Evolutionary conservation across 2,113 vertebrate species (phyloP), one percentile per base, ranked within the genome.

Genomic region (Ochotona curzoniae): DNA sequence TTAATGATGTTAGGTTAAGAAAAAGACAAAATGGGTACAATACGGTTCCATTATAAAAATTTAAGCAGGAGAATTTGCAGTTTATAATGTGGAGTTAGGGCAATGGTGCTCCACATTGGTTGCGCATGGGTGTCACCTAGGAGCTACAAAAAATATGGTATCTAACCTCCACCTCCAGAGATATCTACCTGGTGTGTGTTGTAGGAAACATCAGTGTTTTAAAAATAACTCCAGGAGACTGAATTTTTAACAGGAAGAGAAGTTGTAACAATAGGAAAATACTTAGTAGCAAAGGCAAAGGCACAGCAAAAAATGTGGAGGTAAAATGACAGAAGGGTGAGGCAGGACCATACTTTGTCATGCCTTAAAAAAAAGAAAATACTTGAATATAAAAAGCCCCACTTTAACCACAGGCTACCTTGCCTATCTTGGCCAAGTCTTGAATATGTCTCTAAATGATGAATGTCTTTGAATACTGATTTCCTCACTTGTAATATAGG

Each of bases 401-500:
- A 26, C 60, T 20, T 26, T 17, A 93, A 21, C 89, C 26, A 2
- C n/a, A 64, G 20, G 0, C n/a, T n/a, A n/a, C n/a, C n/a, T n/a
- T n/a, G n/a, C n/a, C 71, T 11, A 28, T n/a, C 12, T 1, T 51
- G 23, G 44, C 61, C 12, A 51, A 47, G 20, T 47, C 4, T n/a
- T 73, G 11, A 76, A 70, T 57, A 1, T 61, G 4, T 2, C 10
- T 17, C 9, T 61, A 76, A 47, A n/a, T n/a, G n/a, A n/a, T n/a
- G n/a, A n/a, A n/a, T n/a, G n/a, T n/a, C 17, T 28, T 0, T 91
- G 25, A 96, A 1, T 64, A 92, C 76, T 66, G 73, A 4, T 80
- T 76, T 91, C 1, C 20, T 32, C 54, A 89, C 20, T 82, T 44
- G 71, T 60, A 92, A 95, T 91, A 80, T 7, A 26, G 15, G 57